These are phyloP conservation scores for Globodera rostochiensis DNA, from an alignment of 1,140 invertebrate species.

Conservation along the genomic window DNA sequence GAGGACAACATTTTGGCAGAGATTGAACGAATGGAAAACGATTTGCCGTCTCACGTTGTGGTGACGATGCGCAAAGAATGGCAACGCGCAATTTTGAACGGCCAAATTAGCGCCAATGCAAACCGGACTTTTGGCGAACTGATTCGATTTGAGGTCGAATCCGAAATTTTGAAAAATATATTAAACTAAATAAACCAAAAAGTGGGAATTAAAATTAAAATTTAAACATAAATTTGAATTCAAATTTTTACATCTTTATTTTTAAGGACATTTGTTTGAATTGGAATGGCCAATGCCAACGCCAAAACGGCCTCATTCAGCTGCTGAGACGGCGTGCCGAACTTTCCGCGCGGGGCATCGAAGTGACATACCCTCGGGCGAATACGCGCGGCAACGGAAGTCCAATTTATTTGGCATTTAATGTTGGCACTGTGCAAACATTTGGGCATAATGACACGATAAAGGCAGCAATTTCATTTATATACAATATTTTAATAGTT, in stretches of 20 bases:
- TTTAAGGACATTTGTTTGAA: conserved; percentile 64
- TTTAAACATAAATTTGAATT: background rate
- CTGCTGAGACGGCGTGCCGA: conserved; percentile 55
- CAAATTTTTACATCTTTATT: background rate
- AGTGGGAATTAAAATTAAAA: background rate
- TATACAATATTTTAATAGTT: background rate
- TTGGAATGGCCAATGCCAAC: conserved; percentile 63
- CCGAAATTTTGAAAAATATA: background rate
- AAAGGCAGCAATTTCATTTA: conserved; percentile 39
- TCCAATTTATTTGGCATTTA: conserved; percentile 64
- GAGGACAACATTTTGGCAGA: conserved; percentile 55
- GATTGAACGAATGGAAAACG: conserved; percentile 56
- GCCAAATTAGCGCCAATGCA: conserved; percentile 18
- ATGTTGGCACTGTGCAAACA: conserved; percentile 62
- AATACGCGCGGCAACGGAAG: conserved; percentile 56
- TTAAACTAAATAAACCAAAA: background rate
- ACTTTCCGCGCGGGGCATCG: conserved; percentile 58
- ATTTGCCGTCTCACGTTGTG: conserved; percentile 49
- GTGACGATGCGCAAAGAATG: conserved; percentile 52
- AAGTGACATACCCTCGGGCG: conserved; percentile 59
- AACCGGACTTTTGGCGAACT: conserved; percentile 46
- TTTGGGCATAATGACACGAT: conserved; percentile 57
- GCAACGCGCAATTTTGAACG: conserved; percentile 15
- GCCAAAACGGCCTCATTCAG: conserved; percentile 59
- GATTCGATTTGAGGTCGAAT: conserved; percentile 46